These are phyloP conservation scores for Enteromius trimaculatus DNA, from an alignment of 2,797 vertebrate genomes.

Conservation along the genomic window DNA sequence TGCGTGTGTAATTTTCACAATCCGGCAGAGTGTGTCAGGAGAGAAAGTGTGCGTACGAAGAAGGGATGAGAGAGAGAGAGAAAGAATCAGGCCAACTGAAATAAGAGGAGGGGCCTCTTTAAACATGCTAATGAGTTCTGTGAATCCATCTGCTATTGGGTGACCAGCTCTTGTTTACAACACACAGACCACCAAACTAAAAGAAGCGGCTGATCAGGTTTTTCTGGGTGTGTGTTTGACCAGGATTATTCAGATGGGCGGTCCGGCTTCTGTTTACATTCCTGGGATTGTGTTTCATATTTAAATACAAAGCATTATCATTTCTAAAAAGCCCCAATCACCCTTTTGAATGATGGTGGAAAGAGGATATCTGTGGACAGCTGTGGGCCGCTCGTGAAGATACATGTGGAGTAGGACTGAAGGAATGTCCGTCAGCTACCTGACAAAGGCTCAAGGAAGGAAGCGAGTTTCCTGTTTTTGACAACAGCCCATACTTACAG, in stretches of 20 bases:
- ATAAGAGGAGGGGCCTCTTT: constrained; percentile 45
- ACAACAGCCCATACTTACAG: constrained; percentile 16
- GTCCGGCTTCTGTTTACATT: constrained; percentile 25
- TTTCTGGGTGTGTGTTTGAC: constrained; percentile 41
- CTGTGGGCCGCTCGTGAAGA: background rate
- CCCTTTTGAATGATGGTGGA: constrained; percentile 13
- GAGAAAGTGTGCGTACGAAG: constrained; percentile 22
- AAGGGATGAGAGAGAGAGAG: constrained; percentile 33
- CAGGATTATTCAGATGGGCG: constrained; percentile 13
- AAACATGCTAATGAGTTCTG: constrained; percentile 47
- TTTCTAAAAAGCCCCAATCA: background rate
- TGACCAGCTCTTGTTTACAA: constrained; percentile 39
- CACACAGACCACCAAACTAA: constrained; percentile 28
- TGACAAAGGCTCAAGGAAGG: constrained; percentile 48
- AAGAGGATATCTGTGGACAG: background rate
- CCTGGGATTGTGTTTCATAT: constrained; percentile 5
- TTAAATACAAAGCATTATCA: constrained; percentile 16
- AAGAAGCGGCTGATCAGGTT: constrained; percentile 51
- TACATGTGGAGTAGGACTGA: constrained; percentile 9
- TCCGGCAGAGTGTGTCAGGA: constrained; percentile 40
- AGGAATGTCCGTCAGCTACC: constrained; percentile 37
- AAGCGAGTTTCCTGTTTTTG: constrained; percentile 42
- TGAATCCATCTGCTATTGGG: constrained; percentile 37
- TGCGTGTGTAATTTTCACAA: constrained; percentile 36
- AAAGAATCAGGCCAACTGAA: constrained; percentile 53